Percentiles rank a stretch among this genome's conserved stretches.
These are phyloP conservation scores for Drosophila lutescens DNA, from an alignment of 2,888 invertebrate species.

Conservation along the genomic window DNA sequence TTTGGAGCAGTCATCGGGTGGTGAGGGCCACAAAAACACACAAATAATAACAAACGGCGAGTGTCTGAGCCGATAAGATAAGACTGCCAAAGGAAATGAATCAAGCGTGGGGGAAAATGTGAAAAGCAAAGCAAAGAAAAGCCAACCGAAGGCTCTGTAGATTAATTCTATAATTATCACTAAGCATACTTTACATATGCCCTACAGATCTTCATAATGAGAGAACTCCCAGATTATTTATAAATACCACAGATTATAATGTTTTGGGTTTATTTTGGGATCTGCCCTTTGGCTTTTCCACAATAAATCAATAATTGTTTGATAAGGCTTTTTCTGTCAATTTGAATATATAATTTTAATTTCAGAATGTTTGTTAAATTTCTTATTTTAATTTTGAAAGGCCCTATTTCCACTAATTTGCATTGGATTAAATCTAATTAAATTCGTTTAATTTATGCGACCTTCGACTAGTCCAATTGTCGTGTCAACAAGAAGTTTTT, in stretches of 20 bases:
- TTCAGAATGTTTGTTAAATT: too few species aligned
- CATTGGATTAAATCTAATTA: too few species aligned
- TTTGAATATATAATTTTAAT: too few species aligned
- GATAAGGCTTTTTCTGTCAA: background rate
- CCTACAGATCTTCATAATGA: background rate
- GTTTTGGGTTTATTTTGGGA: background rate
- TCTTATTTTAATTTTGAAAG: too few species aligned
- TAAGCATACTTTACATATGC: background rate
- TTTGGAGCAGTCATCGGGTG: constrained; percentile 33
- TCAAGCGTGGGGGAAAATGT: constrained; percentile 17
- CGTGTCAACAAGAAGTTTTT: background rate
- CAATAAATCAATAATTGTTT: background rate
- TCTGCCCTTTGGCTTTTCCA: background rate
- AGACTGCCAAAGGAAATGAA: constrained; percentile 35
- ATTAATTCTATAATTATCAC: background rate
- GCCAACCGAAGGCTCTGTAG: background rate
- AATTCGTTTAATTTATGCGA: background rate
- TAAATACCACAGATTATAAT: background rate
- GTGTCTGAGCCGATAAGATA: constrained; percentile 31
- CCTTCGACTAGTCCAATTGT: background rate
- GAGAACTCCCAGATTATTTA: background rate
- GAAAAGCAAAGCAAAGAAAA: constrained; percentile 4
- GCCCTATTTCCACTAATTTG: too few species aligned
- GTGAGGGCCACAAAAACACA: constrained; percentile 8
- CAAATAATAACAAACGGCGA: constrained; percentile 21